Evolutionary conservation across 23 tunicate genomes (phyloP).

Genomic region (Ciona savignyi): DNA sequence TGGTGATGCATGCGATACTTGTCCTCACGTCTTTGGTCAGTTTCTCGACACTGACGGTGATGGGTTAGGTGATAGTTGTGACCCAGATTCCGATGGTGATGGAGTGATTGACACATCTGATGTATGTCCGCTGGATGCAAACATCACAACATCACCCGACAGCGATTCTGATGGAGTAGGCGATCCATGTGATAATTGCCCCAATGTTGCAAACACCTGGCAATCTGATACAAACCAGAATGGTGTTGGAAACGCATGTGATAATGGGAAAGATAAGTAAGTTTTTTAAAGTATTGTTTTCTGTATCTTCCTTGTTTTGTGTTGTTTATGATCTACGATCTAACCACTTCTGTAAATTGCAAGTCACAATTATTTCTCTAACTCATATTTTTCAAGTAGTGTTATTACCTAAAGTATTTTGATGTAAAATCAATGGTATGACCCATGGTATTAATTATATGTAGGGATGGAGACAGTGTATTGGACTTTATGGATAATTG

Average conservation of each 20-base stretch:
- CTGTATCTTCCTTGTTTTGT: not conserved
- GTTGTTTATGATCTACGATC: not conserved
- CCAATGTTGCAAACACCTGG: not conserved
- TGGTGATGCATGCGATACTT: constrained; percentile 27
- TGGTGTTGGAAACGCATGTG: constrained; percentile 21
- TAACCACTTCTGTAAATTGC: not conserved
- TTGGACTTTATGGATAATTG: constrained; percentile 44
- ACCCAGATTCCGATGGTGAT: constrained; percentile 70
- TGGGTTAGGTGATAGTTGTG: constrained; percentile 74
- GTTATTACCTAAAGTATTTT: no score
- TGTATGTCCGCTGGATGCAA: constrained; percentile 15
- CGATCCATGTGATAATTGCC: constrained; percentile 53
- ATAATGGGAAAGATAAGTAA: constrained; percentile 15
- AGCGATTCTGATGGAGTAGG: constrained; percentile 14
- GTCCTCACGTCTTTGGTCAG: constrained; percentile 9
- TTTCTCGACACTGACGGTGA: constrained; percentile 63
- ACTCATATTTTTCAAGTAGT: no score
- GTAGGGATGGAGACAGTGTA: constrained; percentile 32
- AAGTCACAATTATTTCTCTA: not conserved
- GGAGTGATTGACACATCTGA: not conserved
- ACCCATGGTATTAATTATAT: no score
- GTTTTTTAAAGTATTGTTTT: not conserved
- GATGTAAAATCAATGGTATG: no score
- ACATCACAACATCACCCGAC: constrained; percentile 1
- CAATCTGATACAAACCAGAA: constrained; percentile 17